Evolutionary conservation across 37 sponge, comb jelly and placozoan species (phyloP), one percentile per base, ranked within the genome.

Genomic region (Halisarca cf. caerulea): DNA sequence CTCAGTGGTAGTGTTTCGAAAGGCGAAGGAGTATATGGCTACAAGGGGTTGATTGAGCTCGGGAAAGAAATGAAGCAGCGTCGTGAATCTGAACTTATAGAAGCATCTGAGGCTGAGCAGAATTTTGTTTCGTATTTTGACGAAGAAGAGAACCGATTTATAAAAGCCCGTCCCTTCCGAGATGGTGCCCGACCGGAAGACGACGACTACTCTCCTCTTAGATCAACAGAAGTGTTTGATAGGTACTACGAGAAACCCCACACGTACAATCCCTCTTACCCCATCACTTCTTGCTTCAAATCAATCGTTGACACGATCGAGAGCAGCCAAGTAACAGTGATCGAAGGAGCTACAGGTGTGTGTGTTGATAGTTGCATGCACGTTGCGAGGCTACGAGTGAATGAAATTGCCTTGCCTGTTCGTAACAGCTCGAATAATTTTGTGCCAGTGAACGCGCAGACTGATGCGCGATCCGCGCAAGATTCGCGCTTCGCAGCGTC

Each of bases 281-380:
- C 98, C 23, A 91, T 98, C 53, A 82, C 84, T 18, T 45, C 72
- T 0, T 47, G 85, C 60, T 74, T 66, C n/a, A 85, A 88, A 11
- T 58, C 87, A 40, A 91, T 98, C 23, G 25, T 98, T 20, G 43
- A 75, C 24, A 91, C 91, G 11, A 93, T 98, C 37, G 87, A 90
- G 51, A 35, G 66, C 9, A 89, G 91, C 75, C 83, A 87, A 6
- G 95, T 97, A 9, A 89, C 92, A 0, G 86, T 98, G 9, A 88
- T 98, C 43, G 81, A 93, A 44, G 98, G 96, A 0, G 73, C 90
- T 18, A 98, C 98, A 7, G 91, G 91, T 74, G 21, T 6, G 44
- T 2, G 24, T 69, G 33, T n/a, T n/a, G n/a, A n/a, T n/a, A n/a
- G n/a, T n/a, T n/a, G n/a, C n/a, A n/a, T n/a, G n/a, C n/a, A n/a